These are phyloP conservation scores for Brachionus sp. DNA, from an alignment of 1,140 invertebrate genomes.

Conservation along the genomic window DNA sequence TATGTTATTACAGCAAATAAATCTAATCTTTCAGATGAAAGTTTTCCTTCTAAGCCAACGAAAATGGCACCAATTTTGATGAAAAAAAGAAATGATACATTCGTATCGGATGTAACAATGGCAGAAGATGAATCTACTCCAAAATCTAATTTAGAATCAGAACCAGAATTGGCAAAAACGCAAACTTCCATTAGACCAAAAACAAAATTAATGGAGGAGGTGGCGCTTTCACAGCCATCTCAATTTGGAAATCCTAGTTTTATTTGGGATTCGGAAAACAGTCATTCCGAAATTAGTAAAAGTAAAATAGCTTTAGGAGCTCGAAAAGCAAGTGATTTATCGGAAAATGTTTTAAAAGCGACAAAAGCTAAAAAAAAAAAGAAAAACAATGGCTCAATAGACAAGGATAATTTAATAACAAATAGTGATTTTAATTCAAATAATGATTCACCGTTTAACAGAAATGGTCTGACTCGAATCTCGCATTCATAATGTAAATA, in stretches of 20 bases:
- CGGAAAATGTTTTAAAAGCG: not conserved
- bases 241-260: not conserved
- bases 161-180: not conserved
- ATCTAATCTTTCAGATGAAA: not conserved
- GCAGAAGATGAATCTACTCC: not conserved
- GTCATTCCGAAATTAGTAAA: not conserved
- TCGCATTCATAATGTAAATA: conserved; percentile 4
- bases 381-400: not conserved
- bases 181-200: not conserved
- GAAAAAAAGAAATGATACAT: not conserved
- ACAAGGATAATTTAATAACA: not conserved
- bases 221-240: not conserved
- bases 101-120: not conserved
- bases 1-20: not conserved
- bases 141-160: not conserved
- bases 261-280: not conserved
- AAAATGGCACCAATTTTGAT: not conserved
- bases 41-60: not conserved
- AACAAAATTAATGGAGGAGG: not conserved
- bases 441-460: not conserved
- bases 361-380: not conserved
- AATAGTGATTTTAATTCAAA: not conserved
- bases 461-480: not conserved
- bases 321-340: not conserved
- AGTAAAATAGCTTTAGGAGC: conserved; percentile 3